Evolutionary conservation across 2,797 vertebrate species (phyloP).

Genomic region (Liasis olivaceus): DNA sequence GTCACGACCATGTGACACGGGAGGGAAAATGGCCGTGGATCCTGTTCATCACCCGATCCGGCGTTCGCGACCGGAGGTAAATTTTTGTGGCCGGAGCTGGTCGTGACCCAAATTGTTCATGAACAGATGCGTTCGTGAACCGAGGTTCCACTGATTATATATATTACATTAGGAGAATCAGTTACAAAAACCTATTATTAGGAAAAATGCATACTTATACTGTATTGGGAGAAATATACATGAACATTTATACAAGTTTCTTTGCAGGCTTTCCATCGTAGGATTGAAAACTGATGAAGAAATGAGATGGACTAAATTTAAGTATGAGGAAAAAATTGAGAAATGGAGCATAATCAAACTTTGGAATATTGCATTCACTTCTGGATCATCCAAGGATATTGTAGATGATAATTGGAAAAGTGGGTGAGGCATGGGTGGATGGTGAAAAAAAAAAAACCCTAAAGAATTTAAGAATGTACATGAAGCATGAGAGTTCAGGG

Average conservation of each 20-base stretch:
- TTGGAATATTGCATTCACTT: not conserved
- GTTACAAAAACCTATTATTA: not conserved
- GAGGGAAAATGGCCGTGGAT: too few relatives aligned
- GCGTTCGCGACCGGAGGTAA: too few relatives aligned
- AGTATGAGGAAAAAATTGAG: not conserved
- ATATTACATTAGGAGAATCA: not conserved
- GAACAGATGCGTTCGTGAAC: too few relatives aligned
- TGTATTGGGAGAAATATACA: not conserved
- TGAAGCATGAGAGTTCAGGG: not conserved
- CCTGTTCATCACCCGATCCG: too few relatives aligned
- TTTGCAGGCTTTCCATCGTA: not conserved
- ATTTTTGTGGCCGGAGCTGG: too few relatives aligned
- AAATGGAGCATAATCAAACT: not conserved
- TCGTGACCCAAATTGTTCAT: too few relatives aligned
- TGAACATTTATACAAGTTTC: not conserved
- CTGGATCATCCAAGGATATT: not conserved
- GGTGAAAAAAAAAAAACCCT: not conserved
- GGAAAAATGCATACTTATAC: not conserved
- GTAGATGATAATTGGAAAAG: not conserved
- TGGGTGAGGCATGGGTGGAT: not conserved
- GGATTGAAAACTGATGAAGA: not conserved
- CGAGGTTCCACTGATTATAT: too few relatives aligned
- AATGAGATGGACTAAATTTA: not conserved
- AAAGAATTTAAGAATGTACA: not conserved
- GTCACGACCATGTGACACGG: too few relatives aligned